These are phyloP conservation scores for Taxidea taxus DNA, from an alignment of 2,113 vertebrate species.

Conservation along the genomic window DNA sequence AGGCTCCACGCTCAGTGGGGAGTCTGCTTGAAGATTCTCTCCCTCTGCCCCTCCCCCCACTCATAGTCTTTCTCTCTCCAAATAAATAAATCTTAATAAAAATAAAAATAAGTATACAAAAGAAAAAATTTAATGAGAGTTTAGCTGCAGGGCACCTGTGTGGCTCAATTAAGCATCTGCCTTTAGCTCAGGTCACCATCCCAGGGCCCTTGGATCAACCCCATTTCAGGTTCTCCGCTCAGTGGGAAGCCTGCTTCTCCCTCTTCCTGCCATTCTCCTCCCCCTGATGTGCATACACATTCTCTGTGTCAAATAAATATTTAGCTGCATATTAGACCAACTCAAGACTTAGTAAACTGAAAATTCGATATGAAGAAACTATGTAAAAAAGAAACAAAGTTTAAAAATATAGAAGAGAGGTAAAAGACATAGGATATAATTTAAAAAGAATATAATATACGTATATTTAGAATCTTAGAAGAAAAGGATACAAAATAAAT, in stretches of 20 bases:
- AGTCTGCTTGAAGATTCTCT: not conserved
- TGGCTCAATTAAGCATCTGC: not conserved
- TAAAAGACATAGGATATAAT: not conserved
- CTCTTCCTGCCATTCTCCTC: not conserved
- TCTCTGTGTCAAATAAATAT: not conserved
- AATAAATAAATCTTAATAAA: not conserved
- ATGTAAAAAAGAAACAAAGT: not conserved
- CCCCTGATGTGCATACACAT: not conserved
- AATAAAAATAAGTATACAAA: not conserved
- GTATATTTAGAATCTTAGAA: not conserved
- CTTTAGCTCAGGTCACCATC: not conserved
- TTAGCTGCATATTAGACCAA: not conserved
- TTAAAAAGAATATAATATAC: not conserved
- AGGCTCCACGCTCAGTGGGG: not conserved
- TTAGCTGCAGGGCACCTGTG: not conserved
- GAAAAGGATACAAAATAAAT: not conserved
- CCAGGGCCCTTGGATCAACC: not conserved
- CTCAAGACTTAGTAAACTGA: not conserved
- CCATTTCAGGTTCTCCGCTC: not conserved
- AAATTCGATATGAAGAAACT: constrained; percentile 7
- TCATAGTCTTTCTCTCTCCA: not conserved
- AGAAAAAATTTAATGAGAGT: not conserved
- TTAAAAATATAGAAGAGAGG: not conserved
- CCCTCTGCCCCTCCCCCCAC: not conserved
- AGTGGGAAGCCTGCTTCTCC: not conserved